Conservation (phyloP, 2,113 vertebrate species). For the Nothobranchius furzeri region DNA sequence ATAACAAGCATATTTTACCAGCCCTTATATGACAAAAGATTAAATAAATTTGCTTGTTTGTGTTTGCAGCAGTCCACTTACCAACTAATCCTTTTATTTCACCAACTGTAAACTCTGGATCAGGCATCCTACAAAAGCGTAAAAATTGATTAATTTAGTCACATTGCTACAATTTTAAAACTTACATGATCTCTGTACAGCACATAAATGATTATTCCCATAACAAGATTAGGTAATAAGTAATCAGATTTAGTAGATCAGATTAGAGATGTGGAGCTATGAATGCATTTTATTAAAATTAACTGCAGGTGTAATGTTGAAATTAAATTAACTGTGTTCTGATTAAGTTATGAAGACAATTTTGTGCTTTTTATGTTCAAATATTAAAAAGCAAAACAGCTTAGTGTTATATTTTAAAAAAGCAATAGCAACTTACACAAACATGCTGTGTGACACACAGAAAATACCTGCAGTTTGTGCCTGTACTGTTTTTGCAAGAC, state of each 20-base stretch:
- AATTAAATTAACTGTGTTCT: no score
- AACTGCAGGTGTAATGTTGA: no score
- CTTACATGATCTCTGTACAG: neutral
- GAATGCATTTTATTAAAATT: no score
- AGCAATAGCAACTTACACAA: neutral
- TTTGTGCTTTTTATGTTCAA: neutral
- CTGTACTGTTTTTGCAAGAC: neutral
- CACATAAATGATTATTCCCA: no score
- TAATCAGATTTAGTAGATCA: no score
- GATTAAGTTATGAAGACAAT: neutral
- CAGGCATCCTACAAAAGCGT: conserved; percentile 87
- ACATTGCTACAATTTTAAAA: neutral
- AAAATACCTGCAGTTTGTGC: neutral
- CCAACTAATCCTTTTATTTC: conserved; percentile 96
- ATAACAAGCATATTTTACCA: no score
- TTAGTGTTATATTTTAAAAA: neutral
- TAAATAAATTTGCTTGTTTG: neutral
- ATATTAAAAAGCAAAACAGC: neutral
- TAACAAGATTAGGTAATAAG: neutral
- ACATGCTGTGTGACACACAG: neutral
- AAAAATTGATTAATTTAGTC: neutral
- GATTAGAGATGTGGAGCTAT: no score
- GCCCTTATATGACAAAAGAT: no score
- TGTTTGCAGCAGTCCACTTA: conserved; percentile 77
- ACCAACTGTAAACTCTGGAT: conserved; percentile 90